Evolutionary conservation across 1,140 invertebrate species (phyloP).

Genomic region (Heliothis virescens): DNA sequence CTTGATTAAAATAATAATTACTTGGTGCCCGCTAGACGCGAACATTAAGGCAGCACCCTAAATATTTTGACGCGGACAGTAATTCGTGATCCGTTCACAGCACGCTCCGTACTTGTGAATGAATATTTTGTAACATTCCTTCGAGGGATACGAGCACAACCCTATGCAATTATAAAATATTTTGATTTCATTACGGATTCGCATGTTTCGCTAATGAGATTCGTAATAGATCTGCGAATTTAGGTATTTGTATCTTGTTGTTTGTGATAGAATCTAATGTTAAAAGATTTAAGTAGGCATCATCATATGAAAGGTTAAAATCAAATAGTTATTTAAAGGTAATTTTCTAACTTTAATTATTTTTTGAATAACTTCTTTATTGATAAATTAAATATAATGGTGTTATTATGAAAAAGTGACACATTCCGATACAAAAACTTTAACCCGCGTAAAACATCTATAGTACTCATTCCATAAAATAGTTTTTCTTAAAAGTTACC

Average conservation of each 20-base stretch:
- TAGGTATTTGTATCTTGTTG: background rate
- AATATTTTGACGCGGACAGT: constrained; percentile 52
- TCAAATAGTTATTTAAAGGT: no score
- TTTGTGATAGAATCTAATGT: no score
- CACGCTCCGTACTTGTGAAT: constrained; percentile 19
- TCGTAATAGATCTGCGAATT: background rate
- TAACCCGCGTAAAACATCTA: no score
- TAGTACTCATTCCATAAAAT: no score
- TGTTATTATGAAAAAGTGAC: no score
- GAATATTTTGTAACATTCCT: constrained; percentile 44
- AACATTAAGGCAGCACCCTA: constrained; percentile 50
- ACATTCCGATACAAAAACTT: no score
- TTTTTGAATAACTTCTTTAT: no score
- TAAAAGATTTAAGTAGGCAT: background rate
- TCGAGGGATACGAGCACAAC: background rate
- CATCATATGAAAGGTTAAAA: background rate
- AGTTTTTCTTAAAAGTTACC: no score
- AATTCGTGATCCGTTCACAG: constrained; percentile 24
- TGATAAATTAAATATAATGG: no score
- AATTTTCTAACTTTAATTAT: no score
- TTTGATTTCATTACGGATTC: constrained; percentile 29
- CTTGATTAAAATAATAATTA: constrained; percentile 57
- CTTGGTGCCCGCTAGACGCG: constrained; percentile 14
- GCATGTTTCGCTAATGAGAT: constrained; percentile 30
- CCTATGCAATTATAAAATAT: constrained; percentile 15